These are phyloP conservation scores for Chromoteleia sp. DNA, from an alignment of 2,888 invertebrate genomes.

Conservation along the genomic window DNA sequence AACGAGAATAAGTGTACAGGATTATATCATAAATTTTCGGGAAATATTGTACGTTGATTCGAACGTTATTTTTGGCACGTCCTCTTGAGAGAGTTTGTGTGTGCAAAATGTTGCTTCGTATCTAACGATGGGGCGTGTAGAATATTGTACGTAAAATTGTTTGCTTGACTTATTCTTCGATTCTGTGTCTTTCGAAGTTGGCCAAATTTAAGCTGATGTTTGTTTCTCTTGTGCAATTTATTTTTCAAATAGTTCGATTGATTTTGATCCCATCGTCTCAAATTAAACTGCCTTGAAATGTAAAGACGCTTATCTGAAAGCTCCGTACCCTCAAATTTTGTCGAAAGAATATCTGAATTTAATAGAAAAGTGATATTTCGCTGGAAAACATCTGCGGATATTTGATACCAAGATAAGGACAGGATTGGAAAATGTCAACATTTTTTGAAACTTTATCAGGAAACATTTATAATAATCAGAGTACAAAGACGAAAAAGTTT, in stretches of 20 bases:
- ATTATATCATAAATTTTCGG: conserved; percentile 14
- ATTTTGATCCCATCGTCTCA: neutral
- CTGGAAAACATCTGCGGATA: neutral
- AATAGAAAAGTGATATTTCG: neutral
- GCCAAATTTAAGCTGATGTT: too few species aligned
- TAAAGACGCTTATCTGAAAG: neutral
- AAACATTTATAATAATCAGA: conserved; percentile 34
- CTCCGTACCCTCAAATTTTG: too few species aligned
- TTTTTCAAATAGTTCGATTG: neutral
- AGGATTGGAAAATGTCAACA: neutral
- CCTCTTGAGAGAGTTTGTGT: conserved; percentile 6
- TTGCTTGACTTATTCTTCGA: conserved; percentile 19
- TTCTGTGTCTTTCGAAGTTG: too few species aligned
- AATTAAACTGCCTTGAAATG: neutral
- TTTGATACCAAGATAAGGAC: neutral
- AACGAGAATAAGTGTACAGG: neutral
- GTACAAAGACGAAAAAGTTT: conserved; percentile 21
- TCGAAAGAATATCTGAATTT: too few species aligned
- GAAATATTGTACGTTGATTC: conserved; percentile 39
- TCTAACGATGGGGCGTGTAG: conserved; percentile 38
- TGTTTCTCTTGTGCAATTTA: too few species aligned
- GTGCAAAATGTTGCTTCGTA: conserved; percentile 19
- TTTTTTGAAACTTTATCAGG: conserved; percentile 1
- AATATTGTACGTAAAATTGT: conserved; percentile 33
- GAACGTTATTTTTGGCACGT: conserved; percentile 33